These are phyloP conservation scores for Adelognathus sp. DNA, from an alignment of 2,888 invertebrate species.

Conservation along the genomic window DNA sequence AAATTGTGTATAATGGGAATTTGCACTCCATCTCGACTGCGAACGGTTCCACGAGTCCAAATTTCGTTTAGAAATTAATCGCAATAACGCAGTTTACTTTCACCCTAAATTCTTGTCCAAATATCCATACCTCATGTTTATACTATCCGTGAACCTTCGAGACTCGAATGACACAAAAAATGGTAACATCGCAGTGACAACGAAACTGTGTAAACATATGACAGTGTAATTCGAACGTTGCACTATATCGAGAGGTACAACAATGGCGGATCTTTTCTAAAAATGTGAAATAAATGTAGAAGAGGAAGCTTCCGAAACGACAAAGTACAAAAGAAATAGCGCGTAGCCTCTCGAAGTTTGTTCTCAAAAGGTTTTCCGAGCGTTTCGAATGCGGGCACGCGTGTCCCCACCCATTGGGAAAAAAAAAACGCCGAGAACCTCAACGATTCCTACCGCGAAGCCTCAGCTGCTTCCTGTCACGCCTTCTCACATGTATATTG, in stretches of 20 bases:
- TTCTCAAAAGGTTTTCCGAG: constrained; percentile 15
- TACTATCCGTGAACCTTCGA: too few species aligned
- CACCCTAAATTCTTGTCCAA: too few species aligned
- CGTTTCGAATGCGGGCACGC: constrained; percentile 57
- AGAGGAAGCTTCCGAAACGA: constrained; percentile 7
- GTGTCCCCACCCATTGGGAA: constrained; percentile 18
- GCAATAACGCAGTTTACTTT: too few species aligned
- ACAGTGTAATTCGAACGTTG: too few species aligned
- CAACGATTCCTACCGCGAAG: constrained; percentile 7
- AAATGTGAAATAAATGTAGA: constrained; percentile 3
- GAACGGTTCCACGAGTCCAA: too few species aligned
- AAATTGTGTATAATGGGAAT: too few species aligned
- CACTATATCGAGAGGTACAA: constrained; percentile 4
- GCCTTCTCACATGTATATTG: constrained; percentile 49
- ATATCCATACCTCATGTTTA: too few species aligned
- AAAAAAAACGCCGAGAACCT: constrained; percentile 5
- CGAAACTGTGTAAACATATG: too few species aligned
- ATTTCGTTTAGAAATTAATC: too few species aligned
- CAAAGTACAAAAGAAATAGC: constrained; percentile 47
- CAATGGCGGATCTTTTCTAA: not conserved
- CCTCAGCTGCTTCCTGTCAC: constrained; percentile 52
- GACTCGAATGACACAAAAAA: too few species aligned
- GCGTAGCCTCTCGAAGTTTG: constrained; percentile 25
- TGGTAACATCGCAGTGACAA: too few species aligned
- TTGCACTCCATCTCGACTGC: too few species aligned